phyloP scores from a whole-genome alignment of 2,888 invertebrate genomes.

The Volucella bombylans region DNA sequence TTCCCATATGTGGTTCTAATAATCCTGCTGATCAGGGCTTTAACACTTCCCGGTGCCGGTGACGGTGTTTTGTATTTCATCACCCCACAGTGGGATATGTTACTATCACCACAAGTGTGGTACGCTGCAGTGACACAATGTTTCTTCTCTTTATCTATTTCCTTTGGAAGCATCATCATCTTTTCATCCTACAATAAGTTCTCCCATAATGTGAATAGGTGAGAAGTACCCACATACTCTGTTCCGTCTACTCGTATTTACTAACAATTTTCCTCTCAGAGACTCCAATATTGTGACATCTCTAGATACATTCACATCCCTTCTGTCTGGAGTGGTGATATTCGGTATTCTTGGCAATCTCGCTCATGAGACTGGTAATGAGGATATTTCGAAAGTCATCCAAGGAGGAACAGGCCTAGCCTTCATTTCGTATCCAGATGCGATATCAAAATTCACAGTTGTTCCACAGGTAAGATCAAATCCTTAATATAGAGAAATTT shows the following conservation, averaged over 20 bases:
- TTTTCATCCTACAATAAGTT: slow-evolving; percentile 86
- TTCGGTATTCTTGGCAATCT: slow-evolving; percentile 92
- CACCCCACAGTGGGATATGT: slow-evolving; percentile 85
- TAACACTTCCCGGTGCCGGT: slow-evolving; percentile 85
- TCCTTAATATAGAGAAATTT: neutral
- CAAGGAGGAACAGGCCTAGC: slow-evolving; percentile 90
- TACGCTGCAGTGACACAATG: slow-evolving; percentile 86
- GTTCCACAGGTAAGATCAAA: slow-evolving; percentile 84
- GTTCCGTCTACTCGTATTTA: neutral
- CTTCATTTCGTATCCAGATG: slow-evolving; percentile 88
- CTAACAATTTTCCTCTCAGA: slow-evolving; percentile 81
- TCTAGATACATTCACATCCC: slow-evolving; percentile 91
- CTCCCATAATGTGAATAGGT: slow-evolving; percentile 85
- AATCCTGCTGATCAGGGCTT: slow-evolving; percentile 84
- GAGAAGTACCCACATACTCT: slow-evolving; percentile 18
- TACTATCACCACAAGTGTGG: slow-evolving; percentile 83
- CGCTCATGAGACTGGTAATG: slow-evolving; percentile 85
- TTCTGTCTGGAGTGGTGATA: slow-evolving; percentile 91
- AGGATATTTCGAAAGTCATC: slow-evolving; percentile 86
- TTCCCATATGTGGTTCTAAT: slow-evolving; percentile 87
- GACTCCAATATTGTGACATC: slow-evolving; percentile 92
- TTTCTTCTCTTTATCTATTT: slow-evolving; percentile 86
- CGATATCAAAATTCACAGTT: slow-evolving; percentile 83
- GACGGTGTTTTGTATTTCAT: slow-evolving; percentile 86
- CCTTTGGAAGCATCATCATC: slow-evolving; percentile 86